These are phyloP conservation scores for Tachina fera DNA, from an alignment of 2,888 invertebrate genomes.

Conservation along the genomic window DNA sequence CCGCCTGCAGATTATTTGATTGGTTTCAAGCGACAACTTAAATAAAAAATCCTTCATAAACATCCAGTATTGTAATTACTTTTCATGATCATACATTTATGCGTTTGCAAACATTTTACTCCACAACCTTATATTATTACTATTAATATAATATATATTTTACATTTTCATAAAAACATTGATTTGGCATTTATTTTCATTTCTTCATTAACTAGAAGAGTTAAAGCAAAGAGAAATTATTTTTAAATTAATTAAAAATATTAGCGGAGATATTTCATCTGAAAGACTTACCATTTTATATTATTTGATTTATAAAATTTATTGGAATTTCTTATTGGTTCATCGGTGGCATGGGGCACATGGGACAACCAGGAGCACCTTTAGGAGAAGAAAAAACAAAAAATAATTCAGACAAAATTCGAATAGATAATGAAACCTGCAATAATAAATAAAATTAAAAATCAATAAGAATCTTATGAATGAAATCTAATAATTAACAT, in stretches of 20 bases:
- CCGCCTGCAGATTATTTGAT: constrained; percentile 60
- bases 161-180: constrained; percentile 66
- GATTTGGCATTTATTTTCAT: constrained; percentile 78
- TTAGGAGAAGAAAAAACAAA: constrained; percentile 20
- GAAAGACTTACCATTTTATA: constrained; percentile 67
- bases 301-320: constrained; percentile 69
- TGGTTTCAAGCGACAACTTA: constrained; percentile 36
- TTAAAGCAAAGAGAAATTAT: constrained; percentile 45
- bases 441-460: not conserved
- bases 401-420: constrained; percentile 52
- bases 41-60: constrained; percentile 18
- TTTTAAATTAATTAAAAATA: not conserved
- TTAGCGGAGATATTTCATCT: not conserved
- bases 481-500: not conserved
- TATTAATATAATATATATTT: constrained; percentile 53
- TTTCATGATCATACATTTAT: constrained; percentile 60
- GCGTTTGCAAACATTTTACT: constrained; percentile 61
- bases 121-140: constrained; percentile 69
- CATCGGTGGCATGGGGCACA: constrained; percentile 81
- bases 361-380: constrained; percentile 79
- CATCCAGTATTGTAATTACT: constrained; percentile 11
- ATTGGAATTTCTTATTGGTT: constrained; percentile 76
- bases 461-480: not conserved
- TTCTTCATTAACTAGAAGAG: constrained; percentile 71
- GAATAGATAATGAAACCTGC: constrained; percentile 29